phyloP scores from a whole-genome alignment of 2,113 vertebrate genomes.

The Tetraodon nigroviridis region DNA sequence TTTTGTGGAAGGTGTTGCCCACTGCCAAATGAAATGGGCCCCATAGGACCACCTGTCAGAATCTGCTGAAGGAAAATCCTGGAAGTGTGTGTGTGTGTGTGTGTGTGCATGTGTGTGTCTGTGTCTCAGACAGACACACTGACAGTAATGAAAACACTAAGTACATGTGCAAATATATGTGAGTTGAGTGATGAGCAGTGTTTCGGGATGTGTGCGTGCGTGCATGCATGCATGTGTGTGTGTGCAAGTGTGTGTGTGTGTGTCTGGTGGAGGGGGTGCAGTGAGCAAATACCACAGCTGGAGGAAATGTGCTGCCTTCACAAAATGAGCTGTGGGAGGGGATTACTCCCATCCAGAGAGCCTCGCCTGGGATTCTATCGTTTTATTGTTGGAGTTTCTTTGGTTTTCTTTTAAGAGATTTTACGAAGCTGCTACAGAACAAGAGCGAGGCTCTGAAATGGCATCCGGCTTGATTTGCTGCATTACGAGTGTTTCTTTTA shows the following conservation, averaged over 20 bases:
- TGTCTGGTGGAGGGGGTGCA: not conserved
- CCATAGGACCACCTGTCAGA: constrained; percentile 58
- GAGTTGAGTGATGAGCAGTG: constrained; percentile 13
- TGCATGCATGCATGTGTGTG: not conserved
- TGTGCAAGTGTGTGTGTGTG: not conserved
- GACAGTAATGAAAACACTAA: constrained; percentile 21
- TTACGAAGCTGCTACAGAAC: constrained; percentile 1
- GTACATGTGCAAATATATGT: constrained; percentile 23
- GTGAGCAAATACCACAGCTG: constrained; percentile 24
- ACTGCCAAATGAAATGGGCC: constrained; percentile 47
- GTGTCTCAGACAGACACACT: constrained; percentile 9
- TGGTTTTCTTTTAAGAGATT: constrained; percentile 13
- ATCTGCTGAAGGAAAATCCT: constrained; percentile 42
- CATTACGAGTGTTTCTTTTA: constrained; percentile 6
- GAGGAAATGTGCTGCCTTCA: constrained; percentile 10
- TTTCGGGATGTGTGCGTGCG: not conserved
- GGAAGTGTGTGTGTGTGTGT: constrained; percentile 19
- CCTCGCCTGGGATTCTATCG: constrained; percentile 17
- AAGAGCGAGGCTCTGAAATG: constrained; percentile 10
- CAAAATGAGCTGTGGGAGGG: constrained; percentile 18
- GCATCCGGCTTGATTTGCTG: constrained; percentile 1
- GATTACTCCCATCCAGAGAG: constrained; percentile 28
- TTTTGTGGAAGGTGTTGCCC: constrained; percentile 55
- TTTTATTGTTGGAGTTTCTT: constrained; percentile 23
- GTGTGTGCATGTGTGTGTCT: not conserved